Evolutionary conservation across 1,140 invertebrate genomes (phyloP).

Genomic region (Planococcus citri): DNA sequence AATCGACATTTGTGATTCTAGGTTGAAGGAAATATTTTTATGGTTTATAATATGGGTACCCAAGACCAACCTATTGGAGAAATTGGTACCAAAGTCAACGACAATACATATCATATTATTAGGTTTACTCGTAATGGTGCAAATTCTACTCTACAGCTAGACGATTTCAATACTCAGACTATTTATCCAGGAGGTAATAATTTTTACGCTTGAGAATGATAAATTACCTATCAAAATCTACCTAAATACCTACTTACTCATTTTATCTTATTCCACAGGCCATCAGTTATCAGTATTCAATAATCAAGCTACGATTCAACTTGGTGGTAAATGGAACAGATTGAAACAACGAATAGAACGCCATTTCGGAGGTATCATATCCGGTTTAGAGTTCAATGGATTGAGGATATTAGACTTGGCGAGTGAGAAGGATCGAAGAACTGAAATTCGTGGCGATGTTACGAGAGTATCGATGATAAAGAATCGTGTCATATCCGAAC

Average conservation of each 20-base stretch:
- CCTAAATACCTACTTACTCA: too few relatives aligned
- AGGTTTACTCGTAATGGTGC: slow-evolving; percentile 75
- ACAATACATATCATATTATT: slow-evolving; percentile 86
- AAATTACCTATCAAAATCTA: too few relatives aligned
- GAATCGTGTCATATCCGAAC: slow-evolving; percentile 37
- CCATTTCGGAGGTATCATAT: slow-evolving; percentile 71
- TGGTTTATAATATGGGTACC: slow-evolving; percentile 87
- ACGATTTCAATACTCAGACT: slow-evolving; percentile 74
- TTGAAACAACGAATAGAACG: slow-evolving; percentile 53
- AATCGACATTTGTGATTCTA: not conserved
- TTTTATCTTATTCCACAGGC: slow-evolving; percentile 42
- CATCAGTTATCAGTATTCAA: slow-evolving; percentile 83
- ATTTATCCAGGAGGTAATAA: slow-evolving; percentile 59
- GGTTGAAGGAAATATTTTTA: slow-evolving; percentile 49
- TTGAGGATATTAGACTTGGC: slow-evolving; percentile 71
- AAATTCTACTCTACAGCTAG: slow-evolving; percentile 81
- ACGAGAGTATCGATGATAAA: slow-evolving; percentile 55
- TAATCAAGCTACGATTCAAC: slow-evolving; percentile 73
- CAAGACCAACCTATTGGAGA: slow-evolving; percentile 85
- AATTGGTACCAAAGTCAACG: slow-evolving; percentile 74
- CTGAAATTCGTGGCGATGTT: slow-evolving; percentile 58
- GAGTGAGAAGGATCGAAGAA: slow-evolving; percentile 59
- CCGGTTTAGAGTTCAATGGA: slow-evolving; percentile 79
- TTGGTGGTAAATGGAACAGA: slow-evolving; percentile 71
- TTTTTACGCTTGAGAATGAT: slow-evolving; percentile 24